Conservation (phyloP, 2,113 vertebrate genomes). For the Lepus europaeus region DNA sequence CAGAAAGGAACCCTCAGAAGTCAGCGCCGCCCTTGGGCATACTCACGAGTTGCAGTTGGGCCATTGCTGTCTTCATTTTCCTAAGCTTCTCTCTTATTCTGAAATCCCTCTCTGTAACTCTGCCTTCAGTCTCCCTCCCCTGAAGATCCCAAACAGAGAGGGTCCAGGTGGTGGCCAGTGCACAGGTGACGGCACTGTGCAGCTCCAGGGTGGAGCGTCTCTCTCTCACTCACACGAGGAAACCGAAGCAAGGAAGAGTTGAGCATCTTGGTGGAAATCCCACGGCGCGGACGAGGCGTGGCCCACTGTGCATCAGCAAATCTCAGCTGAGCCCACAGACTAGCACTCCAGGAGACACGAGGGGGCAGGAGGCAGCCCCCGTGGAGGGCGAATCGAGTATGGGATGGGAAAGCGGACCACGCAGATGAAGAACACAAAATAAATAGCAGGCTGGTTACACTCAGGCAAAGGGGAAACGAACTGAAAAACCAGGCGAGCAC, state of each 20-base stretch:
- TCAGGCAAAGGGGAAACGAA: not conserved
- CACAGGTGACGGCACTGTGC: too few relatives aligned
- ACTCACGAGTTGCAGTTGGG: not conserved
- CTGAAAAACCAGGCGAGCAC: not conserved
- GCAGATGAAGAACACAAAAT: not conserved
- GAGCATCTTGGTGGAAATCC: not conserved
- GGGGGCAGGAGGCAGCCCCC: not conserved
- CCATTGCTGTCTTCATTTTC: not conserved
- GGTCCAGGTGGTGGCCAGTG: too few relatives aligned
- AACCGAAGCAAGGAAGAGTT: not conserved
- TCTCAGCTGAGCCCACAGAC: not conserved
- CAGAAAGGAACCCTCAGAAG: too few relatives aligned
- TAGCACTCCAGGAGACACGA: not conserved
- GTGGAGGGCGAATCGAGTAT: too few relatives aligned
- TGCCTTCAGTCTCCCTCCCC: too few relatives aligned
- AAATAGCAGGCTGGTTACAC: not conserved
- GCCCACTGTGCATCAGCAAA: too few relatives aligned
- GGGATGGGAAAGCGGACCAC: not conserved
- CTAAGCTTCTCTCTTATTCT: not conserved
- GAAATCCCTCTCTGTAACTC: too few relatives aligned
- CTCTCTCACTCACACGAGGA: not conserved
- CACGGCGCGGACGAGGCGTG: too few relatives aligned
- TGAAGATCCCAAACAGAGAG: too few relatives aligned
- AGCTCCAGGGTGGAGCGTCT: not conserved
- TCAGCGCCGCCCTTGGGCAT: accelerated